These are phyloP conservation scores for Ceryle rudis DNA, from an alignment of 2,797 vertebrate species.

Conservation along the genomic window DNA sequence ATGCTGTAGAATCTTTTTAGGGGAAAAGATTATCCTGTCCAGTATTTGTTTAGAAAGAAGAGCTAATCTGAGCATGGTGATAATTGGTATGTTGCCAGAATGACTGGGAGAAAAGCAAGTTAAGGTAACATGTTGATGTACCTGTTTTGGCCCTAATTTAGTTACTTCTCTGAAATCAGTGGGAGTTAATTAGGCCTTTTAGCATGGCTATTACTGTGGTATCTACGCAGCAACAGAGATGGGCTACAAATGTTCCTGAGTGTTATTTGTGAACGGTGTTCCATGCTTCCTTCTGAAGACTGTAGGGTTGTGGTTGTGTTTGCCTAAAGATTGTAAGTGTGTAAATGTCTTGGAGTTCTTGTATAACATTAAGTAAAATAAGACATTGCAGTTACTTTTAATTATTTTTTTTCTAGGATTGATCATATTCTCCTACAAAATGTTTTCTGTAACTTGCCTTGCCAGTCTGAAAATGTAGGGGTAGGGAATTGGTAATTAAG, in stretches of 20 bases:
- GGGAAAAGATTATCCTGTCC: background rate
- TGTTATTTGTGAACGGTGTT: background rate
- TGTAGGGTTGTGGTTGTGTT: background rate
- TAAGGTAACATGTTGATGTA: background rate
- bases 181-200: background rate
- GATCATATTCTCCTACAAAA: background rate
- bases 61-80: background rate
- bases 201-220: background rate
- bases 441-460: background rate
- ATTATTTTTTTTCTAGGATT: background rate
- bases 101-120: background rate
- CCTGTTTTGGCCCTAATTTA: background rate
- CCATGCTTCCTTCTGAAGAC: background rate
- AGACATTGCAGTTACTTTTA: background rate
- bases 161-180: background rate
- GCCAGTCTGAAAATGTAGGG: background rate
- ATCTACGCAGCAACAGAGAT: background rate
- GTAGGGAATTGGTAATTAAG: background rate
- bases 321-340: background rate
- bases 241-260: background rate
- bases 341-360: background rate
- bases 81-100: background rate
- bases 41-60: background rate
- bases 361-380: background rate
- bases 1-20: background rate